Conservation (phyloP, 2,797 vertebrate species). For the Fratercula arctica region DNA sequence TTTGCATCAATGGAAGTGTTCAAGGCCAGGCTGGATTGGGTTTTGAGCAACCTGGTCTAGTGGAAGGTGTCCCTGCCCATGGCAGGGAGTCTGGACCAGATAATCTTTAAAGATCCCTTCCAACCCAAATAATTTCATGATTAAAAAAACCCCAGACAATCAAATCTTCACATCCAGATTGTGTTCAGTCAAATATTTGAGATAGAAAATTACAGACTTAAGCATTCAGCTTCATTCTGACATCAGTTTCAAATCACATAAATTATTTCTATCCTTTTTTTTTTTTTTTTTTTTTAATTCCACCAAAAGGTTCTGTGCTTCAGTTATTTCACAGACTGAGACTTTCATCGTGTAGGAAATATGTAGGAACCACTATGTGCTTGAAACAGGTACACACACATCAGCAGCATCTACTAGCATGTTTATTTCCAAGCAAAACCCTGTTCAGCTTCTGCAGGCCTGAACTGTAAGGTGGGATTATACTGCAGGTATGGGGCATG, state of each 20-base stretch:
- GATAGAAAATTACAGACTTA: neutral
- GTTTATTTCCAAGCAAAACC: neutral
- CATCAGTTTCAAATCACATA: neutral
- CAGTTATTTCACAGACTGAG: neutral
- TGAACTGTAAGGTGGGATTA: neutral
- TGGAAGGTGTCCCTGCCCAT: neutral
- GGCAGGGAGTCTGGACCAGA: too few relatives aligned
- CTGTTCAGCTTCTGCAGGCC: neutral
- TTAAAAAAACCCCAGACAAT: neutral
- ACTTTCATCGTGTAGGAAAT: neutral
- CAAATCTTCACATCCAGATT: neutral
- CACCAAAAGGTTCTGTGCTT: neutral
- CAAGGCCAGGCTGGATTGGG: rapidly evolving
- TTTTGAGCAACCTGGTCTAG: neutral
- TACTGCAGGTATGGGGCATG: neutral
- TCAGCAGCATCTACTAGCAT: neutral
- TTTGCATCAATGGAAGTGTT: neutral
- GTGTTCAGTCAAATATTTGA: neutral
- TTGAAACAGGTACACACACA: neutral
- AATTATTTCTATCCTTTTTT: neutral
- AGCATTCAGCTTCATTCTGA: neutral
- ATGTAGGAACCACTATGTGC: neutral
- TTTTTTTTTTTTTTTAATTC: neutral
- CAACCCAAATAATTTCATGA: neutral
- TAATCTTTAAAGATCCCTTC: neutral